These are phyloP conservation scores for Melopsittacus undulatus DNA, from an alignment of 2,797 vertebrate genomes.

Conservation along the genomic window DNA sequence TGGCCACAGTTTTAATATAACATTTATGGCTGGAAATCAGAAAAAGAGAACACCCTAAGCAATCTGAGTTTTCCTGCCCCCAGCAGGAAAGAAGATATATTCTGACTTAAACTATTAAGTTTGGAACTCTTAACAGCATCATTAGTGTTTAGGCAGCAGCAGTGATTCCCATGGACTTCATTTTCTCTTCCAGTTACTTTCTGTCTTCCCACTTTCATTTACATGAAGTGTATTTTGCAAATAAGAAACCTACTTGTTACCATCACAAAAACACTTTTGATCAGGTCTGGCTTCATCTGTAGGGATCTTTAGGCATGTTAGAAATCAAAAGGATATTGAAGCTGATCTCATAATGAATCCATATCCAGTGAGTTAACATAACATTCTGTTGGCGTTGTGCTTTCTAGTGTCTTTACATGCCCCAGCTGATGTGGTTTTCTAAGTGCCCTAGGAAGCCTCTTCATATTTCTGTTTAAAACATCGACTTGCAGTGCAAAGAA, in stretches of 20 bases:
- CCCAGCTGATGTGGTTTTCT: not conserved
- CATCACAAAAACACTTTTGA: not conserved
- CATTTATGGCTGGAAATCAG: not conserved
- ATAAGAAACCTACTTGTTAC: not conserved
- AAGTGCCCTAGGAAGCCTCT: not conserved
- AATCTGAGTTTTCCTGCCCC: not conserved
- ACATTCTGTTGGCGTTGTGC: not conserved
- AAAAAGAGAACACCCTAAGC: not conserved
- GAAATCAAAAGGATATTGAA: not conserved
- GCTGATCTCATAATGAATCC: not conserved
- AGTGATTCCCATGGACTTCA: not conserved
- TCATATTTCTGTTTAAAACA: not conserved
- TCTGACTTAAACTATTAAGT: not conserved
- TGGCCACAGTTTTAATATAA: not conserved
- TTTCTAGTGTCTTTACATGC: not conserved
- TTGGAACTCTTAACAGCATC: not conserved
- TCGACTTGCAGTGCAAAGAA: not conserved
- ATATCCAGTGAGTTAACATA: not conserved
- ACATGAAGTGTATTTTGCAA: not conserved
- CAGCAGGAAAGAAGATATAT: not conserved
- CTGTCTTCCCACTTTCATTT: not conserved
- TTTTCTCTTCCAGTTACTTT: not conserved
- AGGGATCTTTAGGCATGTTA: not conserved
- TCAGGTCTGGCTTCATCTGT: not conserved
- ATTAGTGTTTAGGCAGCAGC: not conserved